phyloP scores from a whole-genome alignment of 1,140 invertebrate genomes.

The Elysia chlorotica region DNA sequence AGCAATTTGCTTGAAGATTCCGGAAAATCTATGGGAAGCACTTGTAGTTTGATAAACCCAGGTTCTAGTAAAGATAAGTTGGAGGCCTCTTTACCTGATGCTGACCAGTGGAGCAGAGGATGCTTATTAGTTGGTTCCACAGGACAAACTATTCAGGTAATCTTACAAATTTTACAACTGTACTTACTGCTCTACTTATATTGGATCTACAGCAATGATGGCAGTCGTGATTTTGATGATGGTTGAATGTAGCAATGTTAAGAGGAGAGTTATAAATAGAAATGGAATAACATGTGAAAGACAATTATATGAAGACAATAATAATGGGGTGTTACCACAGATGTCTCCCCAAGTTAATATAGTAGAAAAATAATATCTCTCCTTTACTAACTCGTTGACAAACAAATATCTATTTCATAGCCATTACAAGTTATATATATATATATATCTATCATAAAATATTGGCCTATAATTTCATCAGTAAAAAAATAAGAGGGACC shows the following conservation, averaged over 20 bases:
- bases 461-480: too few species aligned
- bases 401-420: too few species aligned
- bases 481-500: too few species aligned
- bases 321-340: too few species aligned
- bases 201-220: background rate
- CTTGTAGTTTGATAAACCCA: background rate
- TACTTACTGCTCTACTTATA: background rate
- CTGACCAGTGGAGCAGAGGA: background rate
- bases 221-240: background rate
- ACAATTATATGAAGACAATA: too few species aligned
- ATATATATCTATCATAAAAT: too few species aligned
- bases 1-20: background rate
- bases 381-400: too few species aligned
- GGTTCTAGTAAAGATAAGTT: background rate
- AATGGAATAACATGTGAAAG: background rate
- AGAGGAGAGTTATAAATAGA: background rate
- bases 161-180: background rate
- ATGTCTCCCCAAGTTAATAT: too few species aligned
- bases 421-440: too few species aligned
- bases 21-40: background rate
- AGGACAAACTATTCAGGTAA: background rate
- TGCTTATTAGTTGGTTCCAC: background rate
- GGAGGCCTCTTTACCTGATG: background rate
- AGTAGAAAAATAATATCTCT: too few species aligned
- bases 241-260: background rate